phyloP scores from a whole-genome alignment of 2,113 vertebrate genomes.

The Oceanites oceanicus region DNA sequence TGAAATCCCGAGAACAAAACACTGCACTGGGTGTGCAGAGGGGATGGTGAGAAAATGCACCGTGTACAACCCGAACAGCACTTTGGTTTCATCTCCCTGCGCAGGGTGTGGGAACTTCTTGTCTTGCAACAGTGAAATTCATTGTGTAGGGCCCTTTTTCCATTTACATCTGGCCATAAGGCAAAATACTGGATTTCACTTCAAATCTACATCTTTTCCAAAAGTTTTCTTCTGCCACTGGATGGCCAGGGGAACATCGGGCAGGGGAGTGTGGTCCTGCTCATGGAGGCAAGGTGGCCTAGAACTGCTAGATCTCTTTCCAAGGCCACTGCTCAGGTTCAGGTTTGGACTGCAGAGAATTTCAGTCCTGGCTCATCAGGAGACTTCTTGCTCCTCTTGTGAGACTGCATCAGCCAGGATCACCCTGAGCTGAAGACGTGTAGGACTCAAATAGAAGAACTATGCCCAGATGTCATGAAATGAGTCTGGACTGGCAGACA shows the following conservation, averaged over 20 bases:
- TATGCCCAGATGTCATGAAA: not conserved
- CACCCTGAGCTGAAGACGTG: not conserved
- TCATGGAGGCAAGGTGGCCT: fast-evolving
- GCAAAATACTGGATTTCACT: not conserved
- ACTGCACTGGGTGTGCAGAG: not conserved
- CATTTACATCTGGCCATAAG: not conserved
- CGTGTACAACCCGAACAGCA: fast-evolving
- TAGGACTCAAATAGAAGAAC: not conserved
- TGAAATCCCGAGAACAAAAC: not conserved
- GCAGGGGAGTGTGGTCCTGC: fast-evolving
- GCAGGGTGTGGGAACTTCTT: not conserved
- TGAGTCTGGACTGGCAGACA: not conserved
- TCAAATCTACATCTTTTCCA: not conserved
- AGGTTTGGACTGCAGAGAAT: not conserved
- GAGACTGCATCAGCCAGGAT: not conserved
- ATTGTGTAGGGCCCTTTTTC: not conserved
- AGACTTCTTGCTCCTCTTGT: not conserved
- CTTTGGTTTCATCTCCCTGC: not conserved
- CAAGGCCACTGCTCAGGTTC: not conserved
- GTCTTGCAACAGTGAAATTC: not conserved
- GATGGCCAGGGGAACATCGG: not conserved
- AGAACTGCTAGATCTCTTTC: not conserved
- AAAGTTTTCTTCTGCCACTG: not conserved
- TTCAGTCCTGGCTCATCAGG: not conserved
- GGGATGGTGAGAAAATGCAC: not conserved